Percentiles rank a stretch among this genome's conserved stretches.
These are phyloP conservation scores for Cheilosia vulpina DNA, from an alignment of 2,888 invertebrate species.

Conservation along the genomic window DNA sequence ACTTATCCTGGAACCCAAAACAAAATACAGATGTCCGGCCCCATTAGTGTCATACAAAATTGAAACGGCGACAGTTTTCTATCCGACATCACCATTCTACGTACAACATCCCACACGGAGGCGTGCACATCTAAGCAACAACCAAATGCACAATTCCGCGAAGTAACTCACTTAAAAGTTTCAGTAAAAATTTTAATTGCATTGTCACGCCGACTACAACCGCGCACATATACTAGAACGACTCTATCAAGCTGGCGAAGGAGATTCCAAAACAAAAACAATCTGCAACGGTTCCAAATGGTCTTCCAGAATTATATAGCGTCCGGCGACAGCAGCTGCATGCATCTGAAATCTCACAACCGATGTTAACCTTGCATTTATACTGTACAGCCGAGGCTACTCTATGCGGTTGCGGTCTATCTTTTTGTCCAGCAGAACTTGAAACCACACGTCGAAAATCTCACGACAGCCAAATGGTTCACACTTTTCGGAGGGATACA, in stretches of 20 bases:
- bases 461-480: constrained; percentile 35
- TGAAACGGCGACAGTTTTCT: background rate
- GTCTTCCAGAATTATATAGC: background rate
- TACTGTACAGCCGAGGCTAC: background rate
- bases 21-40: no score
- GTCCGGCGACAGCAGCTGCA: constrained; percentile 42
- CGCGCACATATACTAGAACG: background rate
- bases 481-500: constrained; percentile 47
- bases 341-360: constrained; percentile 33
- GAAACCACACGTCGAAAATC: constrained; percentile 24
- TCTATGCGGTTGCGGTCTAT: constrained; percentile 47
- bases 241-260: constrained; percentile 15
- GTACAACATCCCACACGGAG: constrained; percentile 1
- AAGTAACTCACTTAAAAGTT: constrained; percentile 51
- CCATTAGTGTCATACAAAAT: constrained; percentile 1
- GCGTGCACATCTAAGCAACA: background rate
- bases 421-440: constrained; percentile 37
- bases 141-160: constrained; percentile 32
- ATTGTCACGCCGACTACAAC: constrained; percentile 58
- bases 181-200: constrained; percentile 57
- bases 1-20: no score
- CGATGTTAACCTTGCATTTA: constrained; percentile 48
- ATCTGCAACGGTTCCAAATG: constrained; percentile 22
- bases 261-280: constrained; percentile 10
- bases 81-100: background rate